phyloP scores from a whole-genome alignment of 2,888 invertebrate genomes.

The Tetropium fuscum region DNA sequence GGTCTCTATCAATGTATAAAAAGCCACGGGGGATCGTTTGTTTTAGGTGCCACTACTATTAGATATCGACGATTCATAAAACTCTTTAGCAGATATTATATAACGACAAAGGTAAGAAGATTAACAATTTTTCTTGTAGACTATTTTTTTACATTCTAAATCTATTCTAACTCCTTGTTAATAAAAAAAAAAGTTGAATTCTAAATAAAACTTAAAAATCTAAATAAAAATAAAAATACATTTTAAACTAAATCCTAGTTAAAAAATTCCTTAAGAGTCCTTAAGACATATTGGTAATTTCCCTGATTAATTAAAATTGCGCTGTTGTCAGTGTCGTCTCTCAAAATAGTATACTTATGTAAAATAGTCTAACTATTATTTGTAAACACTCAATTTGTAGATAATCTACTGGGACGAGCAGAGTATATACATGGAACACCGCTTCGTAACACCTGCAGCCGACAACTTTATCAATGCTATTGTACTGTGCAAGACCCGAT shows the following conservation, averaged over 20 bases:
- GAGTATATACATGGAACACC: constrained; percentile 86
- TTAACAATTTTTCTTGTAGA: background rate
- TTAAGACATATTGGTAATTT: too few species aligned
- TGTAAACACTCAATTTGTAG: too few species aligned
- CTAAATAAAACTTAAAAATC: too few species aligned
- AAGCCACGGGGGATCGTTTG: constrained; percentile 79
- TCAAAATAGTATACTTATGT: too few species aligned
- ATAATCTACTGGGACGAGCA: constrained; percentile 89
- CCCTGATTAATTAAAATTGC: too few species aligned
- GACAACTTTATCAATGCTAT: constrained; percentile 80
- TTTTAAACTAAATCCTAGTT: too few species aligned
- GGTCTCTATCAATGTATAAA: constrained; percentile 80
- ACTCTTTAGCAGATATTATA: constrained; percentile 79
- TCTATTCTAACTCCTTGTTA: too few species aligned
- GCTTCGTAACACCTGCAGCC: constrained; percentile 76
- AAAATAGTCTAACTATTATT: too few species aligned
- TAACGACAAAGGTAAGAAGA: constrained; percentile 81
- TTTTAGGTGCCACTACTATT: constrained; percentile 85
- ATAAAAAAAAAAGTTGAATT: too few species aligned
- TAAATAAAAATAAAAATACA: too few species aligned
- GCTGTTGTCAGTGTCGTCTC: too few species aligned
- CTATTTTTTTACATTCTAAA: background rate
- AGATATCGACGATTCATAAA: constrained; percentile 83
- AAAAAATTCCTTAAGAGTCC: too few species aligned
- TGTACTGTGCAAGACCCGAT: constrained; percentile 70